phyloP scores from a whole-genome alignment of 2,113 vertebrate genomes.

The Phalacrocorax brasilianus region DNA sequence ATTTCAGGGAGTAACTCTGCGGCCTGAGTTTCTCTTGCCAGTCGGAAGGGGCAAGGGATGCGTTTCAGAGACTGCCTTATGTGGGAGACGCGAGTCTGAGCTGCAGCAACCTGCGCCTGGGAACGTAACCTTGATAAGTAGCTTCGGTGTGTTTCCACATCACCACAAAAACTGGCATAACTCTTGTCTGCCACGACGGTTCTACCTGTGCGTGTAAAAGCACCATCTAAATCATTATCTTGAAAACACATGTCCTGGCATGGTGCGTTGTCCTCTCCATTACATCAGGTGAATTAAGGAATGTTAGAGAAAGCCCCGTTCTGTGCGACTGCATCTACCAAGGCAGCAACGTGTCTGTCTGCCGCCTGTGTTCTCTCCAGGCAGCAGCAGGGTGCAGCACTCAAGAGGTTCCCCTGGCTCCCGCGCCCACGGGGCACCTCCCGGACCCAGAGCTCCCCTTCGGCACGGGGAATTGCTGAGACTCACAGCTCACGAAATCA shows the following conservation, averaged over 20 bases:
- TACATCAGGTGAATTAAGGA: neutral
- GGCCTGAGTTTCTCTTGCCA: neutral
- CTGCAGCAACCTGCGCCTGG: neutral
- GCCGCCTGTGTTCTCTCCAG: neutral
- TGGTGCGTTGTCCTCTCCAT: rapidly evolving
- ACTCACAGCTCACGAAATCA: neutral
- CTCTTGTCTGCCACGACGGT: rapidly evolving
- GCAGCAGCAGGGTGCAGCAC: constrained; percentile 8
- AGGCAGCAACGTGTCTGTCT: rapidly evolving
- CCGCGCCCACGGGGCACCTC: neutral
- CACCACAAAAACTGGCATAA: neutral
- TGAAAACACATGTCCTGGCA: rapidly evolving
- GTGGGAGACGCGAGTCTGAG: neutral
- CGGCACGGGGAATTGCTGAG: neutral
- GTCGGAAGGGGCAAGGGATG: neutral
- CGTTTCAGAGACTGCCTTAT: neutral
- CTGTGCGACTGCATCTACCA: neutral
- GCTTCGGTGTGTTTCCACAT: neutral
- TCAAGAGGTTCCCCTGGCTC: neutral
- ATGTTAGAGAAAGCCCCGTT: neutral
- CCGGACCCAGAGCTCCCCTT: neutral
- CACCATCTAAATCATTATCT: neutral
- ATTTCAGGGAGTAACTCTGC: neutral
- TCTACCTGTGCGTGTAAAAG: rapidly evolving
- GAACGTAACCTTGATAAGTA: neutral